Conservation (phyloP, 2,113 vertebrate genomes). For the Acrocephalus kingi region DNA sequence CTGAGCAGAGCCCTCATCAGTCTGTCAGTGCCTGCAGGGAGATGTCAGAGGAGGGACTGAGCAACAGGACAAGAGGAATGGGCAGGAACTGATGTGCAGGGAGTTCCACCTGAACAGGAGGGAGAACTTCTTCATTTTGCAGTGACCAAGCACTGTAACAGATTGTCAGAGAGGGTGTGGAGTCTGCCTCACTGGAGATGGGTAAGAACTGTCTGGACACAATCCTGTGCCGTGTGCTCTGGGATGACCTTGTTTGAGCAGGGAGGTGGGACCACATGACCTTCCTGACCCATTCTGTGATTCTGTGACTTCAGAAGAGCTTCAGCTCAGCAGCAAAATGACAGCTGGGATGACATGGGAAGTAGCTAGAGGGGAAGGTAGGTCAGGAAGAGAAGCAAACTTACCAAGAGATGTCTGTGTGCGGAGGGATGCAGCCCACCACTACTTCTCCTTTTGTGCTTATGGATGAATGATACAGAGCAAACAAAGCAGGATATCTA, state of each 20-base stretch:
- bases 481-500: neutral
- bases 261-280: neutral
- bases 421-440: neutral
- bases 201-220: neutral
- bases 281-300: neutral
- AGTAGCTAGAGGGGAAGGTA: neutral
- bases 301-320: neutral
- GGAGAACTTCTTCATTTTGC: neutral
- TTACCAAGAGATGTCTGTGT: neutral
- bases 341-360: neutral
- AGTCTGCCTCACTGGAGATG: neutral
- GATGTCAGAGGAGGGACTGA: no score
- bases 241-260: neutral
- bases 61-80: neutral
- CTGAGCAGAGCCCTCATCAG: no score
- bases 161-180: neutral
- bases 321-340: neutral
- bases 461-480: neutral
- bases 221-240: neutral
- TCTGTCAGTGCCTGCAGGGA: no score
- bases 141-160: neutral
- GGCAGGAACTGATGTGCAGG: neutral
- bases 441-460: neutral
- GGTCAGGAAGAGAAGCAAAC: neutral
- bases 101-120: neutral